Conservation (phyloP, 2,888 invertebrate genomes). For the Drosophila neotestacea region DNA sequence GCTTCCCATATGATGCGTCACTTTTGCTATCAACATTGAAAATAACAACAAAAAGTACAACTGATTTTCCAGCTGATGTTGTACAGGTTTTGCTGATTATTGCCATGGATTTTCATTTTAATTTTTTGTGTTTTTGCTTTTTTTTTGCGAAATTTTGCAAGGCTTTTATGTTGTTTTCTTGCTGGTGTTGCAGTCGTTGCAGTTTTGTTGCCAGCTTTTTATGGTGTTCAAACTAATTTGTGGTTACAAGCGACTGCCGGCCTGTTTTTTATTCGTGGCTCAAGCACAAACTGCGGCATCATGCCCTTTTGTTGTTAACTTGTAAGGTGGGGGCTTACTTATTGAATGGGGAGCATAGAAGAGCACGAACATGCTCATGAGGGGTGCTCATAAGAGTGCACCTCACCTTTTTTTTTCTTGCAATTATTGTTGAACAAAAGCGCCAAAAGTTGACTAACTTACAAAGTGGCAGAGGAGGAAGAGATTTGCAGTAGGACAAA, state of each 20-base stretch:
- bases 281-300: conserved; percentile 74
- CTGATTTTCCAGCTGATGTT: conserved; percentile 62
- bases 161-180: conserved; percentile 24
- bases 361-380: conserved; percentile 22
- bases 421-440: conserved; percentile 61
- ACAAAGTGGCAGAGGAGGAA: conserved; percentile 16
- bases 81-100: conserved; percentile 54
- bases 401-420: conserved; percentile 26
- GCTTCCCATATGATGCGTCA: conserved; percentile 76
- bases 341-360: conserved; percentile 52
- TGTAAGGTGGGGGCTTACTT: conserved; percentile 36
- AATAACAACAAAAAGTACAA: conserved; percentile 52
- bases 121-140: not conserved
- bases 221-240: conserved; percentile 78
- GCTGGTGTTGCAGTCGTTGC: conserved; percentile 35
- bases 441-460: conserved; percentile 64
- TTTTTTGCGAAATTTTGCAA: conserved; percentile 59
- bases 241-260: conserved; percentile 68
- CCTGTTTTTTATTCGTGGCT: conserved; percentile 46
- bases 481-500: not conserved
- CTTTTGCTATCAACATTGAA: conserved; percentile 71
- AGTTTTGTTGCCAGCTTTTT: conserved; percentile 62
- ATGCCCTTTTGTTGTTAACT: conserved; percentile 75
- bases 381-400: conserved; percentile 43
- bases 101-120: conserved; percentile 61